These are phyloP conservation scores for Ceratitis capitata DNA, from an alignment of 1,140 invertebrate genomes.

Conservation along the genomic window DNA sequence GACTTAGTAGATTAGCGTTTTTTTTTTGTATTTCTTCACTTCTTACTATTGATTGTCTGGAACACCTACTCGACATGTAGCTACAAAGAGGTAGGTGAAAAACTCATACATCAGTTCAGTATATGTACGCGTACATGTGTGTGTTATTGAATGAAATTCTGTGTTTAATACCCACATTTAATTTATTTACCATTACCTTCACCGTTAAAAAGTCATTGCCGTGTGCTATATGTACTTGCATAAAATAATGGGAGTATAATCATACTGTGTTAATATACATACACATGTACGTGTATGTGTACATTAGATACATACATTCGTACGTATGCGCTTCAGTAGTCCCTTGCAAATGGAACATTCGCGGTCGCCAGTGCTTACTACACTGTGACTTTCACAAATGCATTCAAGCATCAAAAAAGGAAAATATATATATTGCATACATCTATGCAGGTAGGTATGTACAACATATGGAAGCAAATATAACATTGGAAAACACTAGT, in stretches of 20 bases:
- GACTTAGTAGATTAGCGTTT: not conserved
- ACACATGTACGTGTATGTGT: not conserved
- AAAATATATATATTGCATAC: not conserved
- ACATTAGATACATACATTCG: not conserved
- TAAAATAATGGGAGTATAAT: not conserved
- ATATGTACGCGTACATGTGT: too few species aligned
- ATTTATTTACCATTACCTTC: not conserved
- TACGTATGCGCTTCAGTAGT: not conserved
- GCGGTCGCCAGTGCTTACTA: not conserved
- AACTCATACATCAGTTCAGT: not conserved
- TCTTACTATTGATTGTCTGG: not conserved
- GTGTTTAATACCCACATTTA: not conserved
- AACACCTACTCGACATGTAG: not conserved
- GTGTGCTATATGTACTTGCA: not conserved
- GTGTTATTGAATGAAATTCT: not conserved
- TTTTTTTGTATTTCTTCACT: not conserved
- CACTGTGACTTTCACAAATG: constrained; percentile 30
- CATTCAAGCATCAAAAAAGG: constrained; percentile 16
- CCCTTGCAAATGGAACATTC: not conserved
- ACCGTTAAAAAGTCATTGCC: not conserved
- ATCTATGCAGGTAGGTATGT: too few species aligned
- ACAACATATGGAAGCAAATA: not conserved
- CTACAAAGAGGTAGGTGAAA: not conserved
- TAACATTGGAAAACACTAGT: too few species aligned
- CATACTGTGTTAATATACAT: not conserved